These are phyloP conservation scores for Pantherophis guttatus DNA, from an alignment of 2,113 vertebrate genomes.

Conservation along the genomic window DNA sequence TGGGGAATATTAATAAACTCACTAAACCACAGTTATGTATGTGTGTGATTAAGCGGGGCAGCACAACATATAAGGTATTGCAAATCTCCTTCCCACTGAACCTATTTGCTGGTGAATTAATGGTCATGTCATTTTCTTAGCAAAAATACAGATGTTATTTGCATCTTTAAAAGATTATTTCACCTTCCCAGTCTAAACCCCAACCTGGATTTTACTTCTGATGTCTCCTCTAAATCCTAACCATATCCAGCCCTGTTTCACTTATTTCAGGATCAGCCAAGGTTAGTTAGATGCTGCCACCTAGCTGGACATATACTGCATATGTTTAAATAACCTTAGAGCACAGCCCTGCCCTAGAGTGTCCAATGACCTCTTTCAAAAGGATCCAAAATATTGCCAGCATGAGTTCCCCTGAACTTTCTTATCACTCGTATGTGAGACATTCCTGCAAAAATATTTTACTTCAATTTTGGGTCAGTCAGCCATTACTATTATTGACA, in stretches of 20 bases:
- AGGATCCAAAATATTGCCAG: not conserved
- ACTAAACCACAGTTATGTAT: not conserved
- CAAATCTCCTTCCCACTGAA: not conserved
- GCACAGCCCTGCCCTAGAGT: not conserved
- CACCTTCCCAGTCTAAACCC: not conserved
- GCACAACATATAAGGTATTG: not conserved
- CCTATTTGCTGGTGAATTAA: not conserved
- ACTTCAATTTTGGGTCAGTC: not conserved
- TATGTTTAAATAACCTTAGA: not conserved
- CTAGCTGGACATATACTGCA: not conserved
- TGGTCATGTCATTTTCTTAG: not conserved
- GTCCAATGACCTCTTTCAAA: not conserved
- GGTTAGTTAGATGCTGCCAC: not conserved
- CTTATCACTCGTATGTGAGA: not conserved
- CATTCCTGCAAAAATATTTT: not conserved
- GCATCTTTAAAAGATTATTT: not conserved
- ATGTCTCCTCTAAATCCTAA: not conserved
- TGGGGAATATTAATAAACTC: not conserved
- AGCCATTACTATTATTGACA: not conserved
- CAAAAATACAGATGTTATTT: not conserved
- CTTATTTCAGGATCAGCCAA: not conserved
- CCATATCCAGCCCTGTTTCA: not conserved
- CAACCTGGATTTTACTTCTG: not conserved
- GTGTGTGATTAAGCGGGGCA: not conserved
- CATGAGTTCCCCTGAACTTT: not conserved